phyloP scores from a whole-genome alignment of 2,888 invertebrate species.

The Teleogryllus oceanicus region DNA sequence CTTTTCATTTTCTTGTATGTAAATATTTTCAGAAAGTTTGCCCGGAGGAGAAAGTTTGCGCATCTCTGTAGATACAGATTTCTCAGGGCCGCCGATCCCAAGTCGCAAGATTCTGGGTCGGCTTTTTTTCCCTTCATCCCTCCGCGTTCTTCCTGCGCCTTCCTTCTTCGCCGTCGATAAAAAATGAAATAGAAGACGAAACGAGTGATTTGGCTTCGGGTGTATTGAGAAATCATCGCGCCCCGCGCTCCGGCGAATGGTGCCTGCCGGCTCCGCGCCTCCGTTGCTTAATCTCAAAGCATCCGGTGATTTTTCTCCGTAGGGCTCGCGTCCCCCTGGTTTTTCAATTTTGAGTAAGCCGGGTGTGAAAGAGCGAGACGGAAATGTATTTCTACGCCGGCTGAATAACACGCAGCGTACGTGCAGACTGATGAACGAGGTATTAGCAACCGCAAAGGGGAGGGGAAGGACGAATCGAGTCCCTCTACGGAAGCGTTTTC shows the following conservation, averaged over 20 bases:
- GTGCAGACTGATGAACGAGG: not conserved
- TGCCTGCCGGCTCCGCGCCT: not conserved
- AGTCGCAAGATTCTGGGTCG: too few species aligned
- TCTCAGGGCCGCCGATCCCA: not conserved
- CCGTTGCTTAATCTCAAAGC: not conserved
- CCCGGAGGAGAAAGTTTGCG: slow-evolving; percentile 3
- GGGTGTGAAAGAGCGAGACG: not conserved
- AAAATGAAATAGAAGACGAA: not conserved
- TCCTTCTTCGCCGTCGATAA: too few species aligned
- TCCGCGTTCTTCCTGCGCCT: too few species aligned
- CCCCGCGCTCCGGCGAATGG: not conserved
- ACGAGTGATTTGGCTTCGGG: not conserved
- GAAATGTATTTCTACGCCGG: not conserved
- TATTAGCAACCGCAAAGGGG: not conserved
- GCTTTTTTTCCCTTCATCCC: too few species aligned
- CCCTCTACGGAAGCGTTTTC: not conserved
- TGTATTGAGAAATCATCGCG: not conserved
- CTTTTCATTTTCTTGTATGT: not conserved
- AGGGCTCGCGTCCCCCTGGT: not conserved
- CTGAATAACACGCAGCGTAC: not conserved
- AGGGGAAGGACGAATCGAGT: not conserved
- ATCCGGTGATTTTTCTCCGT: not conserved
- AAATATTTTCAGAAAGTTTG: not conserved
- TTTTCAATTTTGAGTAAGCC: not conserved
- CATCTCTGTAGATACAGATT: slow-evolving; percentile 4